phyloP scores from a whole-genome alignment of 2,113 vertebrate genomes.

The Hucho hucho region DNA sequence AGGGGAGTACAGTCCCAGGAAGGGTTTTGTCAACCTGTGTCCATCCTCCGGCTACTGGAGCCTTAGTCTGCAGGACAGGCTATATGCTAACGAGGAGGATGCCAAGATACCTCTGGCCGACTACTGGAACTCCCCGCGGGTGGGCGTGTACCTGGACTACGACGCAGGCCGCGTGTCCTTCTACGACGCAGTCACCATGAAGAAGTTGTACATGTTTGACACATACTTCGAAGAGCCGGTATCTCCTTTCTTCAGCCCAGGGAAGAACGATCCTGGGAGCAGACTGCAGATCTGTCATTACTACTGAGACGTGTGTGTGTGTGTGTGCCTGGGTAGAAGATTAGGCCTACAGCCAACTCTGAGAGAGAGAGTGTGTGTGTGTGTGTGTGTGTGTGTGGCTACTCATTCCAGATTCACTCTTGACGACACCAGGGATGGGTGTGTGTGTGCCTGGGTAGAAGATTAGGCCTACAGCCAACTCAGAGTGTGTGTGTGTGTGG shows the following conservation, averaged over 20 bases:
- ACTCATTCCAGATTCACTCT: too few species aligned
- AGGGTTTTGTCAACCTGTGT: slow-evolving; percentile 73
- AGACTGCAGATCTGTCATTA: slow-evolving; percentile 78
- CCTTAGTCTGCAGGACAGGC: slow-evolving; percentile 74
- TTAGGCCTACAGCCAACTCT: neutral
- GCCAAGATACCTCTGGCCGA: slow-evolving; percentile 72
- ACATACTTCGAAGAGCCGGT: slow-evolving; percentile 73
- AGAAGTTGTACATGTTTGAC: slow-evolving; percentile 72
- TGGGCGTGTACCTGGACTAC: slow-evolving; percentile 77
- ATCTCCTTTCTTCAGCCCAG: slow-evolving; percentile 78
- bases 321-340: too few species aligned
- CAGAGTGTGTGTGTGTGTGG: neutral
- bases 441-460: too few species aligned
- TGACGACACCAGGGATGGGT: too few species aligned
- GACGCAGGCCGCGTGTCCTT: slow-evolving; percentile 74
- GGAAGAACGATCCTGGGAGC: slow-evolving; percentile 76
- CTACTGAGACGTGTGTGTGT: slow-evolving; percentile 56
- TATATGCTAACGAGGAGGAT: slow-evolving; percentile 76
- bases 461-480: too few species aligned
- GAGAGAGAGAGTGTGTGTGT: too few species aligned
- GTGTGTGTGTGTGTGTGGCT: too few species aligned
- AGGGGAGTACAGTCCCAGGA: slow-evolving; percentile 74
- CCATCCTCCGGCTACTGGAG: slow-evolving; percentile 77
- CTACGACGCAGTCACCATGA: slow-evolving; percentile 79
- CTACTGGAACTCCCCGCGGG: slow-evolving; percentile 76